Percentiles rank a stretch among this genome's conserved stretches.
Conservation (phyloP, 2,888 invertebrate genomes). For the Parapristionchus giblindavisi region DNA sequence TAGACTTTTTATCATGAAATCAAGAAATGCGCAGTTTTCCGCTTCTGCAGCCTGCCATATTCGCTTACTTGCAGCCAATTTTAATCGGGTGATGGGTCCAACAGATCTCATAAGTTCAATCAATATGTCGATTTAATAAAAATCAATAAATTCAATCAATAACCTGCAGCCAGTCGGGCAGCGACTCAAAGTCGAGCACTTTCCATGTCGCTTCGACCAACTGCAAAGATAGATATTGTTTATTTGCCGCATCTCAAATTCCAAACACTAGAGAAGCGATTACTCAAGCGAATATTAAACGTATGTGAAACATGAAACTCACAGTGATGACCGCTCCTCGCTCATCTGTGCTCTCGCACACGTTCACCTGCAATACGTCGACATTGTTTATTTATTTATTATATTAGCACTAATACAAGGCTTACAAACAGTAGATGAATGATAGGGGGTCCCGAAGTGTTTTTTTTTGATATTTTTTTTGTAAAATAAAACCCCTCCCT, state of each 20-base stretch:
- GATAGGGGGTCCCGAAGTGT: too few species aligned
- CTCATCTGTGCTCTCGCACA: slow-evolving; percentile 33
- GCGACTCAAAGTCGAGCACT: slow-evolving; percentile 78
- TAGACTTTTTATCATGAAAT: too few species aligned
- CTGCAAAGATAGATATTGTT: slow-evolving; percentile 41
- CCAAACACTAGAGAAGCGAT: neutral
- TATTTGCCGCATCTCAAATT: neutral
- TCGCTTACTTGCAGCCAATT: too few species aligned
- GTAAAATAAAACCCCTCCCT: too few species aligned
- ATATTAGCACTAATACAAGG: too few species aligned
- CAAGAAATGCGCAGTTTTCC: too few species aligned
- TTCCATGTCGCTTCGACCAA: slow-evolving; percentile 61
- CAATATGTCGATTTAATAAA: neutral
- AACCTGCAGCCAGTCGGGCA: slow-evolving; percentile 96
- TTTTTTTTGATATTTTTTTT: too few species aligned
- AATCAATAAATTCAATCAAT: slow-evolving; percentile 77
- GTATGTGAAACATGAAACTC: neutral
- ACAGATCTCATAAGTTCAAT: too few species aligned
- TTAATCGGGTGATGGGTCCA: too few species aligned
- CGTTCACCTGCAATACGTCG: slow-evolving; percentile 10
- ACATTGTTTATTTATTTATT: neutral
- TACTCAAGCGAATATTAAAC: neutral
- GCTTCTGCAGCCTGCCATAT: too few species aligned
- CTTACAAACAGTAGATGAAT: too few species aligned
- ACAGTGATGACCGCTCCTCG: slow-evolving; percentile 24